phyloP scores from a whole-genome alignment of 1,140 invertebrate genomes.

The Apis cerana region DNA sequence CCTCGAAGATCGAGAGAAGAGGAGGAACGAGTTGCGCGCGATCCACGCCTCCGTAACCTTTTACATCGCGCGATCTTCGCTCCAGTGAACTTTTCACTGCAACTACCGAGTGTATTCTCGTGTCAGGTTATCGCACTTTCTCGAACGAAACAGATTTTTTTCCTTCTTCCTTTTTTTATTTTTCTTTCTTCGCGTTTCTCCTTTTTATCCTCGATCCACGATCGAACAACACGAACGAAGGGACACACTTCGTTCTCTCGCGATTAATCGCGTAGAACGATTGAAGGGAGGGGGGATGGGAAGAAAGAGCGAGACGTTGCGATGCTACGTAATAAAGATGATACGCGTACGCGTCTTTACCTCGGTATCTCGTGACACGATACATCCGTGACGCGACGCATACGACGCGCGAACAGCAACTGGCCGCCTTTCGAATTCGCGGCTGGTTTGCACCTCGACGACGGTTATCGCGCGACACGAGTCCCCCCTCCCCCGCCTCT shows the following conservation, averaged over 20 bases:
- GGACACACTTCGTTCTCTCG: background rate
- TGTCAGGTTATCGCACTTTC: background rate
- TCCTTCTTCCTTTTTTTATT: background rate
- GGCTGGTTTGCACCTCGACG: conserved; percentile 78
- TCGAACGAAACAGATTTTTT: background rate
- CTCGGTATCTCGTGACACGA: conserved; percentile 9
- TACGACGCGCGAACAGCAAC: conserved; percentile 77
- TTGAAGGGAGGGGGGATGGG: background rate
- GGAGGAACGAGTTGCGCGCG: background rate
- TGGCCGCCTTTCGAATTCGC: conserved; percentile 78
- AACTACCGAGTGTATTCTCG: background rate
- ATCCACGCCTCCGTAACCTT: conserved; percentile 34
- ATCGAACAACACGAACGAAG: background rate
- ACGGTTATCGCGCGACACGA: conserved; percentile 73
- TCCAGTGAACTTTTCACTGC: conserved; percentile 22
- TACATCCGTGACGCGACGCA: conserved; percentile 58
- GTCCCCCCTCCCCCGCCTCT: conserved; percentile 58
- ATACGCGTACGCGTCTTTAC: conserved; percentile 33
- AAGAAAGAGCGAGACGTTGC: too few relatives aligned
- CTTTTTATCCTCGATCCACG: background rate
- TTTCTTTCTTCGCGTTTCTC: background rate
- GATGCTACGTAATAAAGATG: background rate
- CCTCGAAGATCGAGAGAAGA: too few relatives aligned
- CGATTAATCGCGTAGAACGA: background rate
- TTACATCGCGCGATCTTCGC: conserved; percentile 11